phyloP scores from a whole-genome alignment of 2,113 vertebrate species.

The Arenaria interpres region DNA sequence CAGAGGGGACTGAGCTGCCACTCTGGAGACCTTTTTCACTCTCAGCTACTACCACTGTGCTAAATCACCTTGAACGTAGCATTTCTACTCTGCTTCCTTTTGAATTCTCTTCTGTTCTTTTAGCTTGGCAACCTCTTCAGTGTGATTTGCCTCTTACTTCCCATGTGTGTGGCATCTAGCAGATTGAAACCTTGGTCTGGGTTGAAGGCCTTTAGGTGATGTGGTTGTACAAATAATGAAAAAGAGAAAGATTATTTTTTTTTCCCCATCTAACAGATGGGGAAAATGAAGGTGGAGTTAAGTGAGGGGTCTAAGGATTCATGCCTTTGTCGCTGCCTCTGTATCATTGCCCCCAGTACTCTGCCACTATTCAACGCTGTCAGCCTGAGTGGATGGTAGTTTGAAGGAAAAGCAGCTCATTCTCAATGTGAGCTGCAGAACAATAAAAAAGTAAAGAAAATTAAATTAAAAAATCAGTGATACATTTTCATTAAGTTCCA shows the following conservation, averaged over 20 bases:
- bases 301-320: neutral
- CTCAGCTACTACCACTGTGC: neutral
- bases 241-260: neutral
- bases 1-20: neutral
- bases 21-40: neutral
- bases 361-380: neutral
- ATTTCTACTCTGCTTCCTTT: neutral
- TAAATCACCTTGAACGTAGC: neutral
- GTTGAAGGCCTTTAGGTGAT: neutral
- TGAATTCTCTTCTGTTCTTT: neutral
- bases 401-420: neutral
- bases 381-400: neutral
- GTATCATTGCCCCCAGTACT: neutral
- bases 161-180: neutral
- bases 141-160: neutral
- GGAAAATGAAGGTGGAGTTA: neutral
- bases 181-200: neutral
- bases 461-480: neutral
- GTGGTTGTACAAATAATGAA: neutral
- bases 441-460: neutral
- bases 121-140: neutral
- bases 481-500: constrained; percentile 26
- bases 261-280: neutral
- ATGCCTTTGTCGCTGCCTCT: neutral
- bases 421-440: neutral